A percentile compares a stretch with the other conserved stretches of the same genome.
These are phyloP conservation scores for Saguinus midas DNA, from an alignment of 2,113 vertebrate species.

Conservation along the genomic window DNA sequence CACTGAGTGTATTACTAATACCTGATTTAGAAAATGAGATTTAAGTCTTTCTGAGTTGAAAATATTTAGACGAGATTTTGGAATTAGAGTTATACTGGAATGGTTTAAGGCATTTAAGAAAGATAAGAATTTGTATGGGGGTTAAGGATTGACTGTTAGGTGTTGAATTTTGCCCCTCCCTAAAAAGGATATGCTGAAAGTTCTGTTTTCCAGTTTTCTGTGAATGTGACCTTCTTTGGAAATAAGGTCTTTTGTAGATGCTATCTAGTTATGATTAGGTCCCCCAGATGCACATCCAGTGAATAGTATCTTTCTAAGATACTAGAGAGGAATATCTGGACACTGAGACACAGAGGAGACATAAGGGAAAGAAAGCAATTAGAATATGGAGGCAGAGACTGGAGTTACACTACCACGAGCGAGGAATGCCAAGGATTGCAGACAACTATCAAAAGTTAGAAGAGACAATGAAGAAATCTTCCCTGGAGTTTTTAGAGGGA, in stretches of 20 bases:
- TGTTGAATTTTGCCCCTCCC: neutral
- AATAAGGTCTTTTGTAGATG: neutral
- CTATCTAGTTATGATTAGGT: neutral
- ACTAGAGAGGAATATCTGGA: neutral
- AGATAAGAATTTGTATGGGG: neutral
- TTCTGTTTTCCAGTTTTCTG: neutral
- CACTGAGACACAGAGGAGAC: neutral
- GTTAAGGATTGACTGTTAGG: neutral
- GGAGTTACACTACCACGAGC: neutral
- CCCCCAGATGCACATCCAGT: neutral
- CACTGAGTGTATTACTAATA: neutral
- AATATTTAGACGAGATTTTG: neutral
- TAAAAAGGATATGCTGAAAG: neutral
- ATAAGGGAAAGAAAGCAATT: neutral
- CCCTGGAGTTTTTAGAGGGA: neutral
- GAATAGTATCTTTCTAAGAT: neutral
- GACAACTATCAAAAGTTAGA: neutral
- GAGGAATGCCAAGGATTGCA: neutral
- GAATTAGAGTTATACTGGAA: neutral
- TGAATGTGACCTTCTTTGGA: neutral
- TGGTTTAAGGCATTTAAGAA: neutral
- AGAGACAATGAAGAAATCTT: neutral
- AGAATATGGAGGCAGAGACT: neutral
- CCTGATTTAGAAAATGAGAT: neutral
- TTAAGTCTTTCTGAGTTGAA: neutral